Percentiles rank a stretch among this genome's conserved stretches.
Conservation (phyloP, 2,113 vertebrate species). For the Suncus etruscus region DNA sequence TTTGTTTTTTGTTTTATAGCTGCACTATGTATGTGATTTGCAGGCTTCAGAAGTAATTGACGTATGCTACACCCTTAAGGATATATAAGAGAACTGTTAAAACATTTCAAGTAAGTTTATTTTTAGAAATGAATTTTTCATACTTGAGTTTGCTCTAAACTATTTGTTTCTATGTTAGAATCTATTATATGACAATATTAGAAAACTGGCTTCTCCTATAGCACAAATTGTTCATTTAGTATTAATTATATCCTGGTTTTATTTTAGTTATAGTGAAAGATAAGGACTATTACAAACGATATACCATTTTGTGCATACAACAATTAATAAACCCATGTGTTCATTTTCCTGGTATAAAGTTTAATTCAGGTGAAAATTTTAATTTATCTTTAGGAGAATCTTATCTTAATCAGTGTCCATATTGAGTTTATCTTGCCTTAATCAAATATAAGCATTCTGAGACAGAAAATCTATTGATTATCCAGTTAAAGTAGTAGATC, state of each 20-base stretch:
- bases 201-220: constrained; percentile 17
- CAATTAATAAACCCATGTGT: background rate
- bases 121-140: constrained; percentile 63
- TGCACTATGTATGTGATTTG: constrained; percentile 1
- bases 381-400: background rate
- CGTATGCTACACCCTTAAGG: background rate
- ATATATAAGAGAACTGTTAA: background rate
- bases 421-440: background rate
- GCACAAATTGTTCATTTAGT: background rate
- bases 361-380: background rate
- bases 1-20: background rate
- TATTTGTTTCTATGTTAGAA: constrained; percentile 31
- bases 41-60: constrained; percentile 24
- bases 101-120: constrained; percentile 32
- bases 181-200: background rate
- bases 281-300: background rate
- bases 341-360: background rate
- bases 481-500: background rate
- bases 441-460: background rate
- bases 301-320: background rate
- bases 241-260: background rate
- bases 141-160: constrained; percentile 38
- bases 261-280: background rate
- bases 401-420: background rate
- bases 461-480: background rate